These are phyloP conservation scores for Asbolus verrucosus DNA, from an alignment of 1,140 invertebrate genomes.

Conservation along the genomic window DNA sequence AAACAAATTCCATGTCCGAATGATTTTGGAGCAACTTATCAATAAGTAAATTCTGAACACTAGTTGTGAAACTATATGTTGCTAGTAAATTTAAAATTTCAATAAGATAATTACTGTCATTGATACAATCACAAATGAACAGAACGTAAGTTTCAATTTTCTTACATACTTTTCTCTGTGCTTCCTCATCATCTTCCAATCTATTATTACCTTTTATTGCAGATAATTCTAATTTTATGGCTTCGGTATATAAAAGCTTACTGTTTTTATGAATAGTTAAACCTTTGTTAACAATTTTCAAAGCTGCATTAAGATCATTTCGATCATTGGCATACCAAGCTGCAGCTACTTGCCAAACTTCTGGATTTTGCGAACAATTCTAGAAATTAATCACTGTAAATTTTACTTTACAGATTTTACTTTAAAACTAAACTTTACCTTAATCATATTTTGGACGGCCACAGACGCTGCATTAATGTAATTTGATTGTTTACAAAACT, in stretches of 20 bases:
- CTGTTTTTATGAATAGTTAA: slow-evolving; percentile 49
- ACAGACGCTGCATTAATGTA: slow-evolving; percentile 46
- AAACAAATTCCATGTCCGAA: slow-evolving; percentile 44
- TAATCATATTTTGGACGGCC: slow-evolving; percentile 54
- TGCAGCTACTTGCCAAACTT: slow-evolving; percentile 51
- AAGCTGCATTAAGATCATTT: slow-evolving; percentile 41
- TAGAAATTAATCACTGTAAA: slow-evolving; percentile 14
- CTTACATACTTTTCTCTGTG: slow-evolving; percentile 11
- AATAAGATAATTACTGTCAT: slow-evolving; percentile 50
- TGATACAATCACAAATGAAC: slow-evolving; percentile 47
- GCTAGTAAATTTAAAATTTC: slow-evolving; percentile 50
- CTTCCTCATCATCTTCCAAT: not conserved
- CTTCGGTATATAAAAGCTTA: slow-evolving; percentile 46
- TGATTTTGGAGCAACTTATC: slow-evolving; percentile 46
- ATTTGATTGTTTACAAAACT: slow-evolving; percentile 55
- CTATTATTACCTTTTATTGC: slow-evolving; percentile 5
- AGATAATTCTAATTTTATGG: slow-evolving; percentile 45
- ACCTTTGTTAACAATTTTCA: slow-evolving; percentile 42
- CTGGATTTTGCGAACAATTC: slow-evolving; percentile 47
- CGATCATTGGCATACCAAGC: slow-evolving; percentile 44
- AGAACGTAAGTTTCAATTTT: slow-evolving; percentile 32
- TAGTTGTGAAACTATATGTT: slow-evolving; percentile 45
- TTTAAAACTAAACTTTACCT: slow-evolving; percentile 48
- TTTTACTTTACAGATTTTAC: not conserved
- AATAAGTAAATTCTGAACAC: slow-evolving; percentile 51